Evolutionary conservation across 2,797 vertebrate genomes (phyloP), one percentile per base, ranked within the genome.

Genomic region (Ptychobarbus kaznakovi): DNA sequence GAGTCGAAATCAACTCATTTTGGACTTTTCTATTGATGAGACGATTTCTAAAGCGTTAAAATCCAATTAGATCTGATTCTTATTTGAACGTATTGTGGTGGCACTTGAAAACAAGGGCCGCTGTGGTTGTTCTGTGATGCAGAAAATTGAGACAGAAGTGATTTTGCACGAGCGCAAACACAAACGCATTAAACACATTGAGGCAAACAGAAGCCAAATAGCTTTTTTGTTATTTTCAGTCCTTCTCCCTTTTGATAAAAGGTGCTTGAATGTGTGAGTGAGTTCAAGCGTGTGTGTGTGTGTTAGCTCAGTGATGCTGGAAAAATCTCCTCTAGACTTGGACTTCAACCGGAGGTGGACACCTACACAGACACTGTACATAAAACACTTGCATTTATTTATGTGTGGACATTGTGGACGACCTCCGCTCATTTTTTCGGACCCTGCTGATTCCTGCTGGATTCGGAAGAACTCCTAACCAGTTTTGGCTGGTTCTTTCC

Each of bases 201-300:
- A 84, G 38, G 78, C 75, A 84, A 78, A 84, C 76, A 80, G 40
- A 80, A 85, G 84, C 84, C 84, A 85, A 85, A 85, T 85, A 80
- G 84, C 77, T 80, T 73, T 85, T 72, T 79, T 61, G 40, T 72
- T 85, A 10, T 80, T 84, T 84, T 79, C 42, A 63, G 63, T 83
- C 22, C 22, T 76, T 87, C 46, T 77, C 25, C 9, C 20, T 87
- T 82, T 85, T 81, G 56, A 79, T 82, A 79, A 72, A 74, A 81
- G 58, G 75, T 86, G 85, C 80, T 81, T 74, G 11, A 28, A 58
- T 53, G 83, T 70, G 44, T 84, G 76, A 58, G 76, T 6, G 77
- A 49, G 25, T 20, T 51, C 6, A 65, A 44, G 77, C 72, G 35
- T 80, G 25, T 44, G 53, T 76, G 73, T 68, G 85, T 85, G 69